A percentile compares a stretch with the other conserved stretches of the same genome.
These are phyloP conservation scores for Aelia acuminata DNA, from an alignment of 2,888 invertebrate genomes.

Conservation along the genomic window DNA sequence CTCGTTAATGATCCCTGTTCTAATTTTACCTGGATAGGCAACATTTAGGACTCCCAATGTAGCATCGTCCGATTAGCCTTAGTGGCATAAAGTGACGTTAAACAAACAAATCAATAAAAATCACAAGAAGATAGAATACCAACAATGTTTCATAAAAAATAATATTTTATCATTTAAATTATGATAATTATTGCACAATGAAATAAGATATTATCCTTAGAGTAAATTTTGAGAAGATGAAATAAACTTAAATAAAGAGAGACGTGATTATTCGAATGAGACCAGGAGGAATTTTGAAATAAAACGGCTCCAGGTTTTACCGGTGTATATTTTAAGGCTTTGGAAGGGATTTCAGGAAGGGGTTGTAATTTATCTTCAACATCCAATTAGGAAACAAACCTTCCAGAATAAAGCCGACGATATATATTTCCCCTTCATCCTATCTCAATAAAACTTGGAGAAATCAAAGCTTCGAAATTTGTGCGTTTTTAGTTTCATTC, in stretches of 20 bases:
- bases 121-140: too few relatives aligned
- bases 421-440: background rate
- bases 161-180: too few relatives aligned
- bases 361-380: conserved; percentile 36
- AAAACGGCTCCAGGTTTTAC: background rate
- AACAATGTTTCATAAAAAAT: too few relatives aligned
- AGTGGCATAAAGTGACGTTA: too few relatives aligned
- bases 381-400: conserved; percentile 22
- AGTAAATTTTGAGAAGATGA: background rate
- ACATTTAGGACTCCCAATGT: too few relatives aligned
- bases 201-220: too few relatives aligned
- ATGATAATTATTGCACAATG: too few relatives aligned
- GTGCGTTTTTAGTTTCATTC: too few relatives aligned
- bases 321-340: conserved; percentile 2
- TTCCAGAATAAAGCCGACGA: background rate
- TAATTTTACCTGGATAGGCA: too few relatives aligned
- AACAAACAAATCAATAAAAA: too few relatives aligned
- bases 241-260: background rate
- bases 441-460: background rate
- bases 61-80: too few relatives aligned
- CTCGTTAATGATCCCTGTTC: too few relatives aligned
- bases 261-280: background rate
- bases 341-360: background rate
- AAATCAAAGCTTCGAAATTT: background rate
- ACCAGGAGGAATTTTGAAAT: background rate